Conservation (phyloP, 1,140 invertebrate genomes). For the Drosophila miranda region DNA sequence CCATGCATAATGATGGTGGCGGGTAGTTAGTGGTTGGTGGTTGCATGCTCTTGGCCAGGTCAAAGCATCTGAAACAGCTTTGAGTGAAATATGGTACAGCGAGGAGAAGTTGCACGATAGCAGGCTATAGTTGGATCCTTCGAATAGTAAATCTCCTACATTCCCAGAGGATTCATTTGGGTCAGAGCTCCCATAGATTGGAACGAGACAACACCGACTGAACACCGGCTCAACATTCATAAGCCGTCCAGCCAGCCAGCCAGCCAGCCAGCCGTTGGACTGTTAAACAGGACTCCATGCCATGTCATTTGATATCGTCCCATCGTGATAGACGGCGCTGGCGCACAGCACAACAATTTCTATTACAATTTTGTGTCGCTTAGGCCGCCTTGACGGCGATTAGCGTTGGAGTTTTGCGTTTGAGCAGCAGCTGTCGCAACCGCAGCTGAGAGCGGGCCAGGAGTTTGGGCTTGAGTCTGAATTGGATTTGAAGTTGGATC, state of each 20-base stretch:
- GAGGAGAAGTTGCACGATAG: no score
- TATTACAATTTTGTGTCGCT: conserved; percentile 41
- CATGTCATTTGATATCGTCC: conserved; percentile 63
- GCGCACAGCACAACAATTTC: conserved; percentile 27
- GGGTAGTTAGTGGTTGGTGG: background rate
- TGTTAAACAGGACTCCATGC: conserved; percentile 12
- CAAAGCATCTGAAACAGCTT: background rate
- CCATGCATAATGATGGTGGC: conserved; percentile 55
- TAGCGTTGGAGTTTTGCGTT: conserved; percentile 50
- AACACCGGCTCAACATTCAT: background rate
- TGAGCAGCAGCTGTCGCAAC: conserved; percentile 53
- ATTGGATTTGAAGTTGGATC: conserved; percentile 5
- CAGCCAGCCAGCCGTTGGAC: background rate
- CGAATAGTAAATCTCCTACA: no score
- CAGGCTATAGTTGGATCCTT: no score
- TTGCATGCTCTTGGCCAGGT: conserved; percentile 20
- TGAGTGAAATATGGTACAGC: no score
- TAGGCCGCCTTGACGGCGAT: conserved; percentile 46
- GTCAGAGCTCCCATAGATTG: conserved; percentile 2
- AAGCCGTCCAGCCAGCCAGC: conserved; percentile 2
- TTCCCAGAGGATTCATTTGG: conserved; percentile 12
- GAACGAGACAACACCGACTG: no score
- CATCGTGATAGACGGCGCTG: conserved; percentile 25
- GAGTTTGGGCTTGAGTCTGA: background rate
- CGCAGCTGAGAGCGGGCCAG: conserved; percentile 17